These are phyloP conservation scores for Crotalus horridus DNA, from an alignment of 2,113 vertebrate species.

Conservation along the genomic window DNA sequence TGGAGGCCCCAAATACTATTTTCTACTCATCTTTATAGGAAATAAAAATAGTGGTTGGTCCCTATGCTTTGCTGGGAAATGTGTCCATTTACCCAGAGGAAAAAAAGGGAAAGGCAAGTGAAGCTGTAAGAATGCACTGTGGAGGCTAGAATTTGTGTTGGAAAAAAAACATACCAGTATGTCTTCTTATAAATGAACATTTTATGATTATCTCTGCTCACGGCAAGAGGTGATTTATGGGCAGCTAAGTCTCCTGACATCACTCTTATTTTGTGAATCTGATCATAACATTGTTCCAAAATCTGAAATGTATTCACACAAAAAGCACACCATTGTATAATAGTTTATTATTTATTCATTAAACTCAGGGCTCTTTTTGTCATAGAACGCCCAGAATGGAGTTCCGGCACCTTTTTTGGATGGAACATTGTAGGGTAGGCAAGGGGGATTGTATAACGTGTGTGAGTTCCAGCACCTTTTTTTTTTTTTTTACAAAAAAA, in stretches of 20 bases:
- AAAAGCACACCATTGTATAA: neutral
- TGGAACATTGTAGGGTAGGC: too few relatives aligned
- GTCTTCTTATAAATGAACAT: neutral
- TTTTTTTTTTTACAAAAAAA: too few relatives aligned
- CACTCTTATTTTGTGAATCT: neutral
- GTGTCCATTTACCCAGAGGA: neutral
- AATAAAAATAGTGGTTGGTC: neutral
- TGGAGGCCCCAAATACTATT: neutral
- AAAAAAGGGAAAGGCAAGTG: too few relatives aligned
- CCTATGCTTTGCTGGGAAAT: neutral
- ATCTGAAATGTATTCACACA: neutral
- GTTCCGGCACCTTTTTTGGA: too few relatives aligned
- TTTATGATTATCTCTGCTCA: neutral
- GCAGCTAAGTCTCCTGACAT: neutral
- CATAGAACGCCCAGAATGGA: too few relatives aligned
- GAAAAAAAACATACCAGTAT: neutral
- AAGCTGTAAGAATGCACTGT: neutral
- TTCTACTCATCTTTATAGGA: neutral
- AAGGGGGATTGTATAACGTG: too few relatives aligned
- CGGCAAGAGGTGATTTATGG: neutral
- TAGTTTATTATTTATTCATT: neutral
- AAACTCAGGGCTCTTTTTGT: too few relatives aligned
- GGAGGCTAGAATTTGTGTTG: neutral
- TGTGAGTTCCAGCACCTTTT: too few relatives aligned
- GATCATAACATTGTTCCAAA: neutral